Conservation (phyloP, 1,140 invertebrate species). For the Leptinotarsa lineolata region DNA sequence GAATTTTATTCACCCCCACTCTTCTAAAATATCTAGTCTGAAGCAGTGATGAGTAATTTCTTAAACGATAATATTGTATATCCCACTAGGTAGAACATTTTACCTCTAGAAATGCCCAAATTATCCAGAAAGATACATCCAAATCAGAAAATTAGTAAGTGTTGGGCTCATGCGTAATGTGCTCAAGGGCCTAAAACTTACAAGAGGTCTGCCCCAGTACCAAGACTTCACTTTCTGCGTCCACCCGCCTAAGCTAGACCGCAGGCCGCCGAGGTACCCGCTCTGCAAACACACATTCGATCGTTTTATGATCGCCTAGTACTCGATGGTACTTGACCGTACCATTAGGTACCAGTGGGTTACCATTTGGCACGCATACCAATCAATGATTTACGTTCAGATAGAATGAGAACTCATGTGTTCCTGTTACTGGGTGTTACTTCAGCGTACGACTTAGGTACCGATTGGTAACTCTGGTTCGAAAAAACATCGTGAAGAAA, state of each 20-base stretch:
- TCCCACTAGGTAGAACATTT: no score
- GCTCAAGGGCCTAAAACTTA: conserved; percentile 65
- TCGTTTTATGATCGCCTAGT: conserved; percentile 38
- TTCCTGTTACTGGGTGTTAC: conserved; percentile 15
- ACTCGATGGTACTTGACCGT: conserved; percentile 32
- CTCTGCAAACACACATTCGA: conserved; percentile 63
- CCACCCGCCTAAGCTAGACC: conserved; percentile 87
- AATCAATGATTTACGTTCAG: no score
- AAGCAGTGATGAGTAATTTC: no score
- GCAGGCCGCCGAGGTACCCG: conserved; percentile 89
- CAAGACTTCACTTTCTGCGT: conserved; percentile 92
- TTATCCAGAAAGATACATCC: background rate
- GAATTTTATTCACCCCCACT: no score
- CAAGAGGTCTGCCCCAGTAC: conserved; percentile 93
- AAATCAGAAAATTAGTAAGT: conserved; percentile 1
- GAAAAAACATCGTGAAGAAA: background rate
- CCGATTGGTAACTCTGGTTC: conserved; percentile 10
- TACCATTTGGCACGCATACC: background rate
- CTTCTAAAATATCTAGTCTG: no score
- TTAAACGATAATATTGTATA: no score
- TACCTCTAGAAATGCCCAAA: background rate
- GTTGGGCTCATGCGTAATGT: background rate
- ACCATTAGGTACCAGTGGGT: conserved; percentile 32
- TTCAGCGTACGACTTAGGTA: background rate
- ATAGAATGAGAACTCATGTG: background rate